Evolutionary conservation across 1,140 invertebrate species (phyloP).

Genomic region (Microplitis demolitor): DNA sequence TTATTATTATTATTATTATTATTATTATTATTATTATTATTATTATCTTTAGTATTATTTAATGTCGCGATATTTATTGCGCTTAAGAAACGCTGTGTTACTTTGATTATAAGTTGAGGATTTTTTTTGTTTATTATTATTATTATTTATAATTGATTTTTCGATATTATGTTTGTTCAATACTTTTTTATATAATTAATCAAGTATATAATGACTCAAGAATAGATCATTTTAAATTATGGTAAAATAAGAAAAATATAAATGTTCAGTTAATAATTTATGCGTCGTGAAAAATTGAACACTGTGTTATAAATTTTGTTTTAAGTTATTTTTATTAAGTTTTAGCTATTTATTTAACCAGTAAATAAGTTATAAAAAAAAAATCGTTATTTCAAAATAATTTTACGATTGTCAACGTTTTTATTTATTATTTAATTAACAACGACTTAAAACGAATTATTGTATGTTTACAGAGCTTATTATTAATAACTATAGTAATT

Average conservation of each 20-base stretch:
- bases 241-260: neutral
- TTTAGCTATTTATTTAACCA: neutral
- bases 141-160: neutral
- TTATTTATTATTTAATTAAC: slow-evolving; percentile 43
- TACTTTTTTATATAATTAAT: neutral
- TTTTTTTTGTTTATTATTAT: neutral
- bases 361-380: neutral
- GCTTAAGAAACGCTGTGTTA: slow-evolving; percentile 12
- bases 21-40: slow-evolving; percentile 9
- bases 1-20: slow-evolving; percentile 7
- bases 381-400: neutral
- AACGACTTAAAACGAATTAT: neutral
- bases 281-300: neutral
- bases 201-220: neutral
- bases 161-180: neutral
- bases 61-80: neutral
- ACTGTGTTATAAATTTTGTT: slow-evolving; percentile 9
- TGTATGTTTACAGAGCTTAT: slow-evolving; percentile 43
- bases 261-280: neutral
- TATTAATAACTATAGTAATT: slow-evolving; percentile 34
- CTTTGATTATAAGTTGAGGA: neutral
- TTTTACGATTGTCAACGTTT: neutral
- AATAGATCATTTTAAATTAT: neutral
- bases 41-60: too few species aligned
- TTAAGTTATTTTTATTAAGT: slow-evolving; percentile 7